Percentiles rank a stretch among this genome's conserved stretches.
Evolutionary conservation across 2,888 invertebrate species (phyloP).

Genomic region (Coleophora deauratella): DNA sequence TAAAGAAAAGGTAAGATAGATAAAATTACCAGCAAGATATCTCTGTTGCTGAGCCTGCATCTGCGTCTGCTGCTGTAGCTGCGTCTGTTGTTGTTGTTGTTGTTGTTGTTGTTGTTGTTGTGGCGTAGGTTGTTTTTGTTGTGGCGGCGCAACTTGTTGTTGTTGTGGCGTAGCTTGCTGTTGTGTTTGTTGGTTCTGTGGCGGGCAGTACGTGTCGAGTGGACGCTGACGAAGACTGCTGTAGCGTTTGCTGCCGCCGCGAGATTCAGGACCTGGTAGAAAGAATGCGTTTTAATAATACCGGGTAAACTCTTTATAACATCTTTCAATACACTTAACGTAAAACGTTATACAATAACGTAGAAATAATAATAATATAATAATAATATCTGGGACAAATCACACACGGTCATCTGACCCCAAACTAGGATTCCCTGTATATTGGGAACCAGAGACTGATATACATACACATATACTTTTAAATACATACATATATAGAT

Average conservation of each 20-base stretch:
- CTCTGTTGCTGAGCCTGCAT: slow-evolving; percentile 26
- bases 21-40: slow-evolving; percentile 47
- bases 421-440: too few species aligned
- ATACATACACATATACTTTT: too few species aligned
- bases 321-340: too few species aligned
- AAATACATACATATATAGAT: too few species aligned
- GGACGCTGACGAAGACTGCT: slow-evolving; percentile 74
- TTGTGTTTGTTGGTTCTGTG: slow-evolving; percentile 39
- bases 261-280: slow-evolving; percentile 25
- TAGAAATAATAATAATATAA: too few species aligned
- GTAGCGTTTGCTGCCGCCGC: slow-evolving; percentile 73
- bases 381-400: too few species aligned
- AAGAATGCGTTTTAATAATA: neutral
- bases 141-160: slow-evolving; percentile 16
- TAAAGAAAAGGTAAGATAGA: too few species aligned
- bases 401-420: too few species aligned
- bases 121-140: slow-evolving; percentile 14
- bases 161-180: slow-evolving; percentile 16
- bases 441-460: too few species aligned
- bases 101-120: slow-evolving; percentile 18
- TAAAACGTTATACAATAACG: too few species aligned
- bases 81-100: slow-evolving; percentile 17
- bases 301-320: too few species aligned
- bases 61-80: slow-evolving; percentile 21
- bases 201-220: slow-evolving; percentile 63